Evolutionary conservation across 2,888 invertebrate genomes (phyloP).

Genomic region (Pollenia labialis): DNA sequence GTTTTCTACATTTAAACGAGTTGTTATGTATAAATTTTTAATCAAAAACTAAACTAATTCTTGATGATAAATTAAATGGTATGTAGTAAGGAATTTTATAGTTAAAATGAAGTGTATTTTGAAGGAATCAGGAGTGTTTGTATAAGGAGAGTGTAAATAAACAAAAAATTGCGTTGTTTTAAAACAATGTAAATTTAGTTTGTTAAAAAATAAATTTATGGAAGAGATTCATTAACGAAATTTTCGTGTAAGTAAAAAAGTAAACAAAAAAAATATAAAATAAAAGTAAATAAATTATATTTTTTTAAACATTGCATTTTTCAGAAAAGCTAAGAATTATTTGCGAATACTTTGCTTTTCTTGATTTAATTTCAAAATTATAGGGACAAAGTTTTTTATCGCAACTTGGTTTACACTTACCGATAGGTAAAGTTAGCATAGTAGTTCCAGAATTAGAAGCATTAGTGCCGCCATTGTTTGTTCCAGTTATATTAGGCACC

Average conservation of each 20-base stretch:
- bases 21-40: constrained; percentile 26
- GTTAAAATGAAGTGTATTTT: constrained; percentile 1
- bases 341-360: constrained; percentile 22
- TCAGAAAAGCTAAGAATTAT: constrained; percentile 20
- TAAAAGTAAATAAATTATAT: constrained; percentile 55
- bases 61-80: constrained; percentile 30
- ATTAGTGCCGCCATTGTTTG: constrained; percentile 47
- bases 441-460: constrained; percentile 79
- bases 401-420: constrained; percentile 82
- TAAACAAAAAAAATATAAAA: constrained; percentile 60
- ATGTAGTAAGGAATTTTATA: neutral
- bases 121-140: neutral
- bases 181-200: constrained; percentile 50
- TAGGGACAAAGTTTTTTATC: neutral
- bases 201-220: constrained; percentile 22
- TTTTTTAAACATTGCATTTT: constrained; percentile 3
- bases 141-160: constrained; percentile 57
- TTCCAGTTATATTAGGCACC: constrained; percentile 70
- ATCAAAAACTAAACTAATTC: constrained; percentile 39
- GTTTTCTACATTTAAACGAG: constrained; percentile 5
- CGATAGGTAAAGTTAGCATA: constrained; percentile 87
- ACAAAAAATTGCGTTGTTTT: constrained; percentile 63
- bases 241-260: constrained; percentile 42
- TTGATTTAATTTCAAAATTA: constrained; percentile 1
- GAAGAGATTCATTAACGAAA: constrained; percentile 3